phyloP scores from a whole-genome alignment of 2,113 vertebrate genomes.

The Pomatorhinus ruficollis region DNA sequence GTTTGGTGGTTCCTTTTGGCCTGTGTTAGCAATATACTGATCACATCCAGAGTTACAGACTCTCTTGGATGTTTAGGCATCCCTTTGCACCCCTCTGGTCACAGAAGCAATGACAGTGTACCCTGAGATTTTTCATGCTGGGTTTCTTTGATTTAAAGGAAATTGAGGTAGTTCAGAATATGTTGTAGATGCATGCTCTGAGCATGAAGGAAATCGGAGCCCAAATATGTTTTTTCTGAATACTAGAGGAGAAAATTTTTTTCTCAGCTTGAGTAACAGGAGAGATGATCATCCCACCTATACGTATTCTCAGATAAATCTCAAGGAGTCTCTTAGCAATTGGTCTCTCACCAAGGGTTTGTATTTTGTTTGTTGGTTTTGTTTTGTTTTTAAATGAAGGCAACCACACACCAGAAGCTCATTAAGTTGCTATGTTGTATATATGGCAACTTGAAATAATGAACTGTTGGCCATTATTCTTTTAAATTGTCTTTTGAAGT shows the following conservation, averaged over 20 bases:
- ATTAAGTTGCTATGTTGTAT: not conserved
- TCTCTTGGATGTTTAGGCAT: not conserved
- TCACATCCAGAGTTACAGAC: not conserved
- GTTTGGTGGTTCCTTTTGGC: not conserved
- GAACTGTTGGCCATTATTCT: not conserved
- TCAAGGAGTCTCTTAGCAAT: not conserved
- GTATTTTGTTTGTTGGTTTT: not conserved
- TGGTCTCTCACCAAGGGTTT: not conserved
- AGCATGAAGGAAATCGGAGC: not conserved
- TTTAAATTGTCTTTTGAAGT: not conserved
- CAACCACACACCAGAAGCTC: not conserved
- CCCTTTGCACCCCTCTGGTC: not conserved
- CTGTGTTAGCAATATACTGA: not conserved
- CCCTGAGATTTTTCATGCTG: not conserved
- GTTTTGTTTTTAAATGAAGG: not conserved
- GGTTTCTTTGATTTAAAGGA: not conserved
- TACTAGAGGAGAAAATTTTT: not conserved
- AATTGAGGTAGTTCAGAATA: not conserved
- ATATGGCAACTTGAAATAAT: not conserved
- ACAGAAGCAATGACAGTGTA: not conserved
- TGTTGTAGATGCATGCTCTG: not conserved
- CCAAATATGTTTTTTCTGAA: not conserved
- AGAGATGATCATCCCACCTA: not conserved
- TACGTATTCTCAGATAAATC: not conserved
- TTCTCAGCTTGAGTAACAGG: not conserved